Percentiles rank a stretch among this genome's conserved stretches.
phyloP scores from a whole-genome alignment of 1,140 invertebrate genomes.

The Bombus polaris region DNA sequence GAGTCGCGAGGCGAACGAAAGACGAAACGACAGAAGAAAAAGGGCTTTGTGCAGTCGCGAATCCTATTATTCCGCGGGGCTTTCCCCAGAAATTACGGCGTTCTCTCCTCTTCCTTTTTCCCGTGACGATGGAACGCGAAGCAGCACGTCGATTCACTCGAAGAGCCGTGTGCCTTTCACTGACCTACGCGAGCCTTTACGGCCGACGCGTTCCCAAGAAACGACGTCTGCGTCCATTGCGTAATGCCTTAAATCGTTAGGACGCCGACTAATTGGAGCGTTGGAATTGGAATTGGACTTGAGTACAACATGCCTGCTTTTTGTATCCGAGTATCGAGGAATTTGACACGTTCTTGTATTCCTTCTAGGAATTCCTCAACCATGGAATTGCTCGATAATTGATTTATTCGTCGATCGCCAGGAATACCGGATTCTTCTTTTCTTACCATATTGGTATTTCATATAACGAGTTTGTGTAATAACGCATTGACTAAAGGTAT shows the following conservation, averaged over 20 bases:
- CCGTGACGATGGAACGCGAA: background rate
- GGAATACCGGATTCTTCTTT: background rate
- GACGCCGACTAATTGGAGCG: slow-evolving; percentile 69
- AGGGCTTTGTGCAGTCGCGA: slow-evolving; percentile 56
- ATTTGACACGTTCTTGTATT: background rate
- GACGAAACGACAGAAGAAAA: slow-evolving; percentile 29
- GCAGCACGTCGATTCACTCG: slow-evolving; percentile 27
- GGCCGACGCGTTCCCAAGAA: slow-evolving; percentile 41
- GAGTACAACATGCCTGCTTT: too few species aligned
- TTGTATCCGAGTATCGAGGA: background rate
- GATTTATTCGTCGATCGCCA: background rate
- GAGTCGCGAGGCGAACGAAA: slow-evolving; percentile 17
- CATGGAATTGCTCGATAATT: background rate
- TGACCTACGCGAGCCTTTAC: slow-evolving; percentile 51
- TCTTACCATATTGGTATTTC: background rate
- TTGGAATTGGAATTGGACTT: slow-evolving; percentile 37
- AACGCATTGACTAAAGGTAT: background rate
- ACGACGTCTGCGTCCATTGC: slow-evolving; percentile 52
- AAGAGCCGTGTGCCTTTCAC: slow-evolving; percentile 9
- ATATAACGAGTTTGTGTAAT: background rate
- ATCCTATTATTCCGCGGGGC: slow-evolving; percentile 68
- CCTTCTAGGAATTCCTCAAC: background rate
- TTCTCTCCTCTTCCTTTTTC: background rate
- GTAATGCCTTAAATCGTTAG: slow-evolving; percentile 73
- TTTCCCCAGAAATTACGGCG: slow-evolving; percentile 66